Percentiles rank a stretch among this genome's conserved stretches.
Evolutionary conservation across 2,113 vertebrate genomes (phyloP).

Genomic region (Excalfactoria chinensis): DNA sequence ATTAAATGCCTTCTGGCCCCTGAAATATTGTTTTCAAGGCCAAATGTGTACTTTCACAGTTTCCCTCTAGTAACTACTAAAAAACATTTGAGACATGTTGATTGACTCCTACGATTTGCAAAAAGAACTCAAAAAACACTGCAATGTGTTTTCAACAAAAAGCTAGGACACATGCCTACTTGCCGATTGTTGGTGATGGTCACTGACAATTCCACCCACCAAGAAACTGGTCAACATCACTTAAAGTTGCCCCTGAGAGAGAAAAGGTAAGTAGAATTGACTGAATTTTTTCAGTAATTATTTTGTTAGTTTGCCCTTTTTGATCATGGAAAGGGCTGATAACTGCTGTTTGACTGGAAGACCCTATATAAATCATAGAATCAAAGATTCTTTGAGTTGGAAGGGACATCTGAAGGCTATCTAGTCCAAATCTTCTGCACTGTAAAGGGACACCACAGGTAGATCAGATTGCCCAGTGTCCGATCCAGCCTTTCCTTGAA

Average conservation of each 20-base stretch:
- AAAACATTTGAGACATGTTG: not conserved
- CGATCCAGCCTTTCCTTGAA: too few relatives aligned
- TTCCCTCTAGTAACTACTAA: constrained; percentile 24
- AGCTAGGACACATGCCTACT: fast-evolving
- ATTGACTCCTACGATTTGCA: not conserved
- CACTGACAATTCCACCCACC: not conserved
- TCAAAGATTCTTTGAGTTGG: too few relatives aligned
- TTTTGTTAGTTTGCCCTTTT: not conserved
- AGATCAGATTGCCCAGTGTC: too few relatives aligned
- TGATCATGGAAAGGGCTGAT: fast-evolving
- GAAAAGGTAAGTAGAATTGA: not conserved
- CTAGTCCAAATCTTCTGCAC: too few relatives aligned
- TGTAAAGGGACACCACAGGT: too few relatives aligned
- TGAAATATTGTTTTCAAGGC: constrained; percentile 73
- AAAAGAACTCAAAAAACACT: not conserved
- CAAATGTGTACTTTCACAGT: constrained; percentile 58
- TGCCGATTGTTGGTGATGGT: not conserved
- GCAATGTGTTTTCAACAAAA: not conserved
- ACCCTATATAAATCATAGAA: fast-evolving
- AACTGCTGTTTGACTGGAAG: not conserved
- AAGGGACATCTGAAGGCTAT: too few relatives aligned
- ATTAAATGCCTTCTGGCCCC: constrained; percentile 71
- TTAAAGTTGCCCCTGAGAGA: not conserved
- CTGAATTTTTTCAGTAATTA: not conserved
- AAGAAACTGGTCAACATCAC: fast-evolving